A percentile compares a stretch with the other conserved stretches of the same genome.
Conservation (phyloP, 1,140 invertebrate species). For the Zaprionus camerounensis region DNA sequence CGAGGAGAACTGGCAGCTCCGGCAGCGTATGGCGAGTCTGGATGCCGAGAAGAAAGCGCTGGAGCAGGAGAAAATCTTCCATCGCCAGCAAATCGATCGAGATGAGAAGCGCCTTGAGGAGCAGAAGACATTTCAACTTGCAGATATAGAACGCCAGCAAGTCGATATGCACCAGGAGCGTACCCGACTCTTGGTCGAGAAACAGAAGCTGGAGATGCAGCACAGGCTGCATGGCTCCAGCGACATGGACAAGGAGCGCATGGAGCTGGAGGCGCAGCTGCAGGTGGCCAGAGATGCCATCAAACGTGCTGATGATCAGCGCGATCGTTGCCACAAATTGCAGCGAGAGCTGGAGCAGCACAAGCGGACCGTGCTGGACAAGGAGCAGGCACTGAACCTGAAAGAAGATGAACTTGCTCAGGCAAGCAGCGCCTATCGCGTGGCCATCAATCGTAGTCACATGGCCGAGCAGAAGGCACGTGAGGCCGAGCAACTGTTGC, state of each 20-base stretch:
- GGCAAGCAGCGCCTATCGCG: conserved; percentile 57
- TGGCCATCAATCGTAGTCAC: conserved; percentile 71
- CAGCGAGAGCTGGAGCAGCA: conserved; percentile 84
- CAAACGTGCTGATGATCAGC: conserved; percentile 84
- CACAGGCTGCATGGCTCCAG: conserved; percentile 73
- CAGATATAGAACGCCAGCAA: conserved; percentile 83
- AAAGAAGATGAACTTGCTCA: conserved; percentile 82
- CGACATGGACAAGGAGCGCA: conserved; percentile 76
- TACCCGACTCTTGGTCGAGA: conserved; percentile 79
- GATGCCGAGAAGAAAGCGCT: conserved; percentile 80
- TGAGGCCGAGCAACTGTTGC: conserved; percentile 74
- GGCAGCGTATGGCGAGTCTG: conserved; percentile 79
- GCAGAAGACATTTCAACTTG: conserved; percentile 83
- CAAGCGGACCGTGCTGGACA: conserved; percentile 82
- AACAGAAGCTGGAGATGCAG: conserved; percentile 84
- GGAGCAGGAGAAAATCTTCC: conserved; percentile 84
- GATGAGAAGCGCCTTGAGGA: conserved; percentile 82
- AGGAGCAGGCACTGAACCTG: conserved; percentile 78
- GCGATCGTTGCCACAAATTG: conserved; percentile 82
- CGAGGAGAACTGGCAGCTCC: conserved; percentile 84
- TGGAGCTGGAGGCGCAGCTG: conserved; percentile 85
- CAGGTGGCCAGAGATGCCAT: conserved; percentile 85
- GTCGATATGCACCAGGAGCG: conserved; percentile 85
- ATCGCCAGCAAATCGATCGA: conserved; percentile 72
- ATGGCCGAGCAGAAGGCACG: conserved; percentile 77